Conservation (phyloP, 30 jellyfish, hydroid and myxozoan genomes). For the Aurelia sp. region DNA sequence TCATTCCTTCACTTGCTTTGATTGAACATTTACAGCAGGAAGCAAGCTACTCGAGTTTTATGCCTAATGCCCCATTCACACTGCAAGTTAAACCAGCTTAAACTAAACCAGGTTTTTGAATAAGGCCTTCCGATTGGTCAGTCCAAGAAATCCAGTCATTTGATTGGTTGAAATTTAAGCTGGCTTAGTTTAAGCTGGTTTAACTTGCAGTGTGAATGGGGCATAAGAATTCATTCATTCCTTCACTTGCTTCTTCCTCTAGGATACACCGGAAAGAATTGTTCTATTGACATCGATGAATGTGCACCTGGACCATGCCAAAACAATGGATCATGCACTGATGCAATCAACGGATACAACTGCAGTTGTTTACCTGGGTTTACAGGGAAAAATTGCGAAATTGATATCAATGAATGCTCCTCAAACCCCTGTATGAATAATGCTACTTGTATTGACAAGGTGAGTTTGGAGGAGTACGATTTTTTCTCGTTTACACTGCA, state of each 20-base stretch:
- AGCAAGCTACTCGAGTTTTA: too few species aligned
- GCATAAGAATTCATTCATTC: too few species aligned
- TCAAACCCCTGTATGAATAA: constrained; percentile 58
- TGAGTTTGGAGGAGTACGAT: neutral
- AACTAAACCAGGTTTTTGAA: too few species aligned
- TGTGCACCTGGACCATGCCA: constrained; percentile 77
- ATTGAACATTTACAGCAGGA: too few species aligned
- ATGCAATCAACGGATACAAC: constrained; percentile 48
- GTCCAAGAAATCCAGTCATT: too few species aligned
- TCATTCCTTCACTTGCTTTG: too few species aligned
- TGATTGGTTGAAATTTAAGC: too few species aligned
- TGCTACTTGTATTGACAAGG: constrained; percentile 66
- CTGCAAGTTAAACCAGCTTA: too few species aligned
- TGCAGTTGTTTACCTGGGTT: constrained; percentile 60
- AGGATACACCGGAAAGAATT: constrained; percentile 72
- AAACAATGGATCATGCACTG: constrained; percentile 79
- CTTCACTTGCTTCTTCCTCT: neutral
- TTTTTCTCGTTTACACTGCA: neutral
- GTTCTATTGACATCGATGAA: constrained; percentile 74
- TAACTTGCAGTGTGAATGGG: too few species aligned
- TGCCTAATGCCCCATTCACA: too few species aligned
- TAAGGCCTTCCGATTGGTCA: too few species aligned
- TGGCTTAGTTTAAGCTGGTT: too few species aligned
- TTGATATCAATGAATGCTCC: constrained; percentile 60
- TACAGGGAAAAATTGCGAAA: constrained; percentile 54